Evolutionary conservation across 2,797 vertebrate genomes (phyloP), one percentile per base, ranked within the genome.

Genomic region (Rhabdophis nuchalis): DNA sequence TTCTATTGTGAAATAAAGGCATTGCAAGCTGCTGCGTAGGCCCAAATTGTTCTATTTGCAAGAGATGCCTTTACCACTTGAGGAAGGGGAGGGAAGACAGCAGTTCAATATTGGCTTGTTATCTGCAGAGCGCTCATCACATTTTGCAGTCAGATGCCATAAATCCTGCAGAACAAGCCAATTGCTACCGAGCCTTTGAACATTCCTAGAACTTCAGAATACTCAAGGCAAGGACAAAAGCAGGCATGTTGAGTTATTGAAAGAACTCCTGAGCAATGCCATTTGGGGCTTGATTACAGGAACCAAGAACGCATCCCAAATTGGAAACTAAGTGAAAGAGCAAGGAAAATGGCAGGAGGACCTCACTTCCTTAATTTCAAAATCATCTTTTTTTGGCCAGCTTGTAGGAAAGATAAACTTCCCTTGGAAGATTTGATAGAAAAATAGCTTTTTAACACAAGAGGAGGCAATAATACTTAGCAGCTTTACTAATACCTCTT

Each of bases 371-470:
- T 89, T 86, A 72, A 85, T 90, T 54, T 85, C 46, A 54, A 25
- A 85, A 61, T 36, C 56, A 60, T 82, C n/a, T 82, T 46, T 36
- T 32, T 82, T 60, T 77, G 61, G 77, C 58, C 41, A 58, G 54
- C 61, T 23, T 61, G 52, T 7, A 18, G 36, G 77, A 14, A 61
- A 85, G 50, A 92, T 46, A 52, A 72, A 46, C 86, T 72, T 61
- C 8, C 11, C 82, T 85, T 61, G 68, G 56, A 92, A 92, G 56
- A 61, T 36, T 18, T 54, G 57, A 72, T 60, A 85, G 50, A 87
- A 90, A 87, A 90, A 92, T 85, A 36, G 36, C 57, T 92, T 93
- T 92, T 68, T 85, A 92, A 54, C 57, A 52, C 18, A 46, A 72
- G 46, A 90, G 54, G 77, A 90, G 50, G 68, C 56, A 90, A 92